A percentile compares a stretch with the other conserved stretches of the same genome.
Conservation (phyloP, 2,113 vertebrate genomes). For the Tenebrosternarchus preto region DNA sequence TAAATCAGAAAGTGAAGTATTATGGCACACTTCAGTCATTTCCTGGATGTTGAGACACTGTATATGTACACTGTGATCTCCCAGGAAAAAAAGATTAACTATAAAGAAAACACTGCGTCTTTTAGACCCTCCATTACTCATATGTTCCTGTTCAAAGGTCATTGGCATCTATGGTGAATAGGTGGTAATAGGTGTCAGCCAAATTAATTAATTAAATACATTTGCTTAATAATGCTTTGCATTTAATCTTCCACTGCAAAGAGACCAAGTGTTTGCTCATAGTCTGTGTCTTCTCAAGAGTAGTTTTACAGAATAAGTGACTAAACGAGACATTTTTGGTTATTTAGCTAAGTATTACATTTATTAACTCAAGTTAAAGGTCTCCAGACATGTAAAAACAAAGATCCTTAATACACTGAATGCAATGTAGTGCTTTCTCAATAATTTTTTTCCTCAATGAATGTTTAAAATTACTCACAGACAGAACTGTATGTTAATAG, state of each 20-base stretch:
- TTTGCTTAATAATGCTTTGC: neutral
- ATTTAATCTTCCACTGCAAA: neutral
- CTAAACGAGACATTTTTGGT: neutral
- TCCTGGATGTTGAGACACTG: too few species aligned
- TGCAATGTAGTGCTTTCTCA: constrained; percentile 44
- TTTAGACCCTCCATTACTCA: too few species aligned
- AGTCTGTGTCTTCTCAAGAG: neutral
- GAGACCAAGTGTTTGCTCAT: too few species aligned
- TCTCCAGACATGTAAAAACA: constrained; percentile 16
- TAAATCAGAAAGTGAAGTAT: too few species aligned
- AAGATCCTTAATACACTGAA: constrained; percentile 34
- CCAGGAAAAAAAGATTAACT: too few species aligned
- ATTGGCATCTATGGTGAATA: neutral
- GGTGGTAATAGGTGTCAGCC: neutral
- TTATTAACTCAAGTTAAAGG: constrained; percentile 38
- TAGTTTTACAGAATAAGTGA: neutral
- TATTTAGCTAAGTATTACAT: constrained; percentile 40
- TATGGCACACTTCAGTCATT: too few species aligned
- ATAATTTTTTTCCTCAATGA: neutral
- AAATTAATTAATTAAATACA: neutral
- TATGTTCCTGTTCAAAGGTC: neutral
- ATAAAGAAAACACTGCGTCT: too few species aligned
- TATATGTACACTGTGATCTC: too few species aligned
- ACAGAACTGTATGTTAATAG: neutral
- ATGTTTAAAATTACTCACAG: neutral